phyloP scores from a whole-genome alignment of 1,140 invertebrate species.

The Cyclargus thomasi region DNA sequence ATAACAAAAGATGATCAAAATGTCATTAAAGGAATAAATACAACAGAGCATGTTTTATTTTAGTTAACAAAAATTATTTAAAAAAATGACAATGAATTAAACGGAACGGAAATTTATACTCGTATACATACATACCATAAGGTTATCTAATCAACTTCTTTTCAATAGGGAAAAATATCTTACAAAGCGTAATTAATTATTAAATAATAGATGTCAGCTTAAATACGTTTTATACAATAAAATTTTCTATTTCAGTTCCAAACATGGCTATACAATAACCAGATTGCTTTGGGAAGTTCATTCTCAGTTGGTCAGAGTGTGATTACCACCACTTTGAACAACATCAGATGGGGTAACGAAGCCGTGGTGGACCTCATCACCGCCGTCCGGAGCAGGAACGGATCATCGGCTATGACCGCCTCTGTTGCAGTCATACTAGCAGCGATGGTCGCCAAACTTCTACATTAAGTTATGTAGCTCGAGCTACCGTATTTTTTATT shows the following conservation, averaged over 20 bases:
- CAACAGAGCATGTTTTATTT: too few relatives aligned
- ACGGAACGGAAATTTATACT: too few relatives aligned
- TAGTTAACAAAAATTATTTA: too few relatives aligned
- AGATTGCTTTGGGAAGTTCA: conserved; percentile 35
- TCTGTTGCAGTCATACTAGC: conserved; percentile 38
- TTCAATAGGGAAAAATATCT: too few relatives aligned
- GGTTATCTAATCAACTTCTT: too few relatives aligned
- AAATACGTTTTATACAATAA: background rate
- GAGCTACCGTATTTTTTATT: background rate
- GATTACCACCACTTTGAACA: conserved; percentile 37
- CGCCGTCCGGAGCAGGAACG: conserved; percentile 30
- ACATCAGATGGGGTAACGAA: conserved; percentile 52
- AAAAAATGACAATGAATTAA: too few relatives aligned
- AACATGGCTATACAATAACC: conserved; percentile 48
- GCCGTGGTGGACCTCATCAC: conserved; percentile 36
- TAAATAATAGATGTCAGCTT: too few relatives aligned
- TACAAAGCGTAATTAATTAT: too few relatives aligned
- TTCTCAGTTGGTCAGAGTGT: conserved; percentile 38
- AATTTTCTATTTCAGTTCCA: conserved; percentile 53
- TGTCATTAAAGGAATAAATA: too few relatives aligned
- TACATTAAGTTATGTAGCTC: conserved; percentile 16
- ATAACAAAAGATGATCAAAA: too few relatives aligned
- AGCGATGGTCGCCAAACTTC: conserved; percentile 30
- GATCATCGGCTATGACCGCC: conserved; percentile 36
- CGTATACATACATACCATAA: too few relatives aligned